A percentile compares a stretch with the other conserved stretches of the same genome.
Evolutionary conservation across 2,888 invertebrate genomes (phyloP).

Genomic region (Eupithecia inturbata): DNA sequence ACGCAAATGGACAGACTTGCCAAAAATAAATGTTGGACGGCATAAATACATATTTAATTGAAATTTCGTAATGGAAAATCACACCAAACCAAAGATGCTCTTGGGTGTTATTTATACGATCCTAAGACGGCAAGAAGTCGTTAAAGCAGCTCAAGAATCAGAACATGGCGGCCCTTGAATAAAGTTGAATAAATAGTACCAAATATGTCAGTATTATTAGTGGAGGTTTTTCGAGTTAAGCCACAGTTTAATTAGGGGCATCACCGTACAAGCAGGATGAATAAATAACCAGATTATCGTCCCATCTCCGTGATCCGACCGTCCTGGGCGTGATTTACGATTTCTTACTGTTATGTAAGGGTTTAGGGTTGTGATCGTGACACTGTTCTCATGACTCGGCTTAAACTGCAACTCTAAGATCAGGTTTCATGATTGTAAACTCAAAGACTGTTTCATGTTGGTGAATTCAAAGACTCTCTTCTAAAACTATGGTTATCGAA

Average conservation of each 20-base stretch:
- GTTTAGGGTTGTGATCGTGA: slow-evolving; percentile 13
- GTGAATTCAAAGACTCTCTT: too few species aligned
- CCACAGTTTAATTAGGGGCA: slow-evolving; percentile 68
- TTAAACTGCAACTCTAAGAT: slow-evolving; percentile 1
- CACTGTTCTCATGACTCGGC: slow-evolving; percentile 8
- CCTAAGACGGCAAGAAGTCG: slow-evolving; percentile 56
- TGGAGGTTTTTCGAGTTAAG: slow-evolving; percentile 54
- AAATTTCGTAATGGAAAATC: slow-evolving; percentile 2
- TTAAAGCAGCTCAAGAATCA: slow-evolving; percentile 61
- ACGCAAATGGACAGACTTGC: neutral
- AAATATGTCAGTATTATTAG: slow-evolving; percentile 63
- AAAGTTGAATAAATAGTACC: slow-evolving; percentile 66
- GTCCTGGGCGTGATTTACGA: slow-evolving; percentile 53
- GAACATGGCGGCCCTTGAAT: slow-evolving; percentile 46
- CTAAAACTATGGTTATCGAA: neutral
- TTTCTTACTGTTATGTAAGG: slow-evolving; percentile 49
- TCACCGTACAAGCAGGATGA: slow-evolving; percentile 54
- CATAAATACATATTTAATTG: neutral
- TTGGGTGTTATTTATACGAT: slow-evolving; percentile 11
- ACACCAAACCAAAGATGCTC: neutral
- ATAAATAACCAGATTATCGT: slow-evolving; percentile 79
- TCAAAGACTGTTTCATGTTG: neutral
- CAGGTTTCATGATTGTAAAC: neutral
- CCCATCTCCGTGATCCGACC: slow-evolving; percentile 66
- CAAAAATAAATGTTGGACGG: neutral